Evolutionary conservation across 2,888 invertebrate species (phyloP).

Genomic region (Ganaspis brasiliensis): DNA sequence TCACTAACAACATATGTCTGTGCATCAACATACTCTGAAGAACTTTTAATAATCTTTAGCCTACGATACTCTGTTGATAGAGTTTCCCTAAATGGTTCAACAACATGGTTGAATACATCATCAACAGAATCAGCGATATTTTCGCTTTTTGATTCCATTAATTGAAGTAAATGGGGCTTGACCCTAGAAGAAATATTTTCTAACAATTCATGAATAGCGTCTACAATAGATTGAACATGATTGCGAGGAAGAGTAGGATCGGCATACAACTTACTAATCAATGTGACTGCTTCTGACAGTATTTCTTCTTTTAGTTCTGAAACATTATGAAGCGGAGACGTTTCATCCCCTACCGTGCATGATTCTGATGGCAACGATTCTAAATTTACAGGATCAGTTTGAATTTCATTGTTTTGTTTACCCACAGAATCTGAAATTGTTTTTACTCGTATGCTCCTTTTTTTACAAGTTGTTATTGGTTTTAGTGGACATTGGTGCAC

Average conservation of each 20-base stretch:
- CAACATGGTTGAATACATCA: not conserved
- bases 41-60: not conserved
- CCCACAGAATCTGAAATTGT: not conserved
- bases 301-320: not conserved
- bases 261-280: constrained; percentile 6
- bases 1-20: not conserved
- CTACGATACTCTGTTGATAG: constrained; percentile 24
- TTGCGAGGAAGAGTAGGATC: not conserved
- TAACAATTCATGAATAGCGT: not conserved
- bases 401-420: not conserved
- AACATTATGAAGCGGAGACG: not conserved
- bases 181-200: not conserved
- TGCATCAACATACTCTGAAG: not conserved
- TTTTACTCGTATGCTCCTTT: not conserved
- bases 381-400: not conserved
- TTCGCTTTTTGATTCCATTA: not conserved
- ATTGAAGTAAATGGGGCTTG: not conserved
- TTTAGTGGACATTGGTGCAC: not conserved
- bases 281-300: not conserved
- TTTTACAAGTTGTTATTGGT: not conserved
- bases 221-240: constrained; percentile 5
- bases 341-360: not conserved
- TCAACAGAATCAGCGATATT: not conserved
- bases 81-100: constrained; percentile 18
- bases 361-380: not conserved